Conservation (phyloP, 1,140 invertebrate species). For the Heliothis virescens region DNA sequence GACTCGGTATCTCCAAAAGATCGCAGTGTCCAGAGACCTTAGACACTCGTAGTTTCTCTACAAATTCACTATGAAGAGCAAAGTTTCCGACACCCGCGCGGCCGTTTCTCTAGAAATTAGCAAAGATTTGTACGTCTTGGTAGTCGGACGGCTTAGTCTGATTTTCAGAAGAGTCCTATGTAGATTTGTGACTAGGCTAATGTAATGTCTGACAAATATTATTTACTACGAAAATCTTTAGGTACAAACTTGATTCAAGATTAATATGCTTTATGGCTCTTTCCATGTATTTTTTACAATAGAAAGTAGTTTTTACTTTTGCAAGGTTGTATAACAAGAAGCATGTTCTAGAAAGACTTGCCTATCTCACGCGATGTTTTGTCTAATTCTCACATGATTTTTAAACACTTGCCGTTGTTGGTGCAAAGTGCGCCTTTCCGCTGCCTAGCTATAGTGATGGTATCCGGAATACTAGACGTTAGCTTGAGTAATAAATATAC, state of each 20-base stretch:
- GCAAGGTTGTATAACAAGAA: not conserved
- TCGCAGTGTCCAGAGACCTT: not conserved
- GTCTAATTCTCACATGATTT: slow-evolving; percentile 29
- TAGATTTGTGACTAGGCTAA: too few species aligned
- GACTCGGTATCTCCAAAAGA: not conserved
- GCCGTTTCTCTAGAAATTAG: not conserved
- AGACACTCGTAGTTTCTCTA: not conserved
- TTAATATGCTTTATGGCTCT: too few species aligned
- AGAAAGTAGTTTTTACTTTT: not conserved
- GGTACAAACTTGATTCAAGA: too few species aligned
- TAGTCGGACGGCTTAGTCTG: too few species aligned
- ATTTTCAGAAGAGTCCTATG: too few species aligned
- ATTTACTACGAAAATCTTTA: too few species aligned
- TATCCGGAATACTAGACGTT: slow-evolving; percentile 20
- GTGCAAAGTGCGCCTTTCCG: slow-evolving; percentile 40
- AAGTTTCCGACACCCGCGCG: not conserved
- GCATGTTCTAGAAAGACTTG: not conserved
- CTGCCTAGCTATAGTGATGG: slow-evolving; percentile 20
- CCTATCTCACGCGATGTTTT: slow-evolving; percentile 27
- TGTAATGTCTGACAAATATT: too few species aligned
- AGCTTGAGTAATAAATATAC: slow-evolving; percentile 26
- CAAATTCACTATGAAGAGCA: not conserved
- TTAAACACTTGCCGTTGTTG: slow-evolving; percentile 17
- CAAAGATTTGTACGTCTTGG: not conserved
- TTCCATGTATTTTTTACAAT: too few species aligned